Evolutionary conservation across 2,797 vertebrate genomes (phyloP).

Genomic region (Fistularia commersonii): DNA sequence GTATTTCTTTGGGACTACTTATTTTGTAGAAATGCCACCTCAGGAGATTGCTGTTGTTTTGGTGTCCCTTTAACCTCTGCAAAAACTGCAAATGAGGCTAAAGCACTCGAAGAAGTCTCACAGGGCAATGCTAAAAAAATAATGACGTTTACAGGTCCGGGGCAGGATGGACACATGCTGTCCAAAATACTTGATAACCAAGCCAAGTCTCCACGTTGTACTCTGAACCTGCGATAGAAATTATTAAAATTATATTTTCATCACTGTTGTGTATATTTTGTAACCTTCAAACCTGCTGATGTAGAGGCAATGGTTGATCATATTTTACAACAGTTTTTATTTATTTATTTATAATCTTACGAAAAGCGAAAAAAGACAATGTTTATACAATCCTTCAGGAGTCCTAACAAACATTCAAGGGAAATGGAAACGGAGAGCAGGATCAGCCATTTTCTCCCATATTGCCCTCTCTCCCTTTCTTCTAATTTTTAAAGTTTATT

Average conservation of each 20-base stretch:
- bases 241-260: constrained; percentile 12
- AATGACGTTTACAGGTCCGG: constrained; percentile 19
- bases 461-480: constrained; percentile 9
- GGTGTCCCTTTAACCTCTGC: constrained; percentile 42
- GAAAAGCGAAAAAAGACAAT: constrained; percentile 19
- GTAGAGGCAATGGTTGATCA: neutral
- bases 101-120: constrained; percentile 21
- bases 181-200: constrained; percentile 30
- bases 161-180: constrained; percentile 18
- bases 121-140: constrained; percentile 29
- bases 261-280: neutral
- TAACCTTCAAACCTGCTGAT: too few species aligned
- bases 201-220: constrained; percentile 5
- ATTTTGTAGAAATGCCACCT: constrained; percentile 26
- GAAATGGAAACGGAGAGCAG: constrained; percentile 31
- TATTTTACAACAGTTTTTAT: constrained; percentile 25
- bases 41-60: constrained; percentile 45
- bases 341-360: constrained; percentile 7
- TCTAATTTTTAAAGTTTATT: constrained; percentile 15
- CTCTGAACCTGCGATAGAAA: constrained; percentile 9
- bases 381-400: constrained; percentile 31
- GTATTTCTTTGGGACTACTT: constrained; percentile 40
- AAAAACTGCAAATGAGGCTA: constrained; percentile 36
- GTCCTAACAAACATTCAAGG: constrained; percentile 26
- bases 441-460: constrained; percentile 28